These are phyloP conservation scores for Danio kyathit DNA, from an alignment of 2,797 vertebrate genomes.

Conservation along the genomic window DNA sequence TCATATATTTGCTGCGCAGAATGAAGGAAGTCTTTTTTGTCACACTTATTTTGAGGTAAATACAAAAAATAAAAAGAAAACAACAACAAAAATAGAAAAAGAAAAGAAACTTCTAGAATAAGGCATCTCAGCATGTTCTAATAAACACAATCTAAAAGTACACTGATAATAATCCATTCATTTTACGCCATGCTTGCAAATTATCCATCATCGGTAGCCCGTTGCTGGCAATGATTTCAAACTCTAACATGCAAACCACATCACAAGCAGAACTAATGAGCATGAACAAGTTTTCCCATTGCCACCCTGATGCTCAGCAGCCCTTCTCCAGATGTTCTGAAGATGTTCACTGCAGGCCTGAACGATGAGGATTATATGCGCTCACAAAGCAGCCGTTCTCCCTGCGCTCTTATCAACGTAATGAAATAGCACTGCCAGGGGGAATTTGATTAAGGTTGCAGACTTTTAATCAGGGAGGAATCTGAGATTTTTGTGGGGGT, in stretches of 20 bases:
- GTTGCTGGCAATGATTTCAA: neutral
- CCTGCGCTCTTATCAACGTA: constrained; percentile 58
- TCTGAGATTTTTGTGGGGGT: constrained; percentile 32
- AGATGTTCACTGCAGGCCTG: constrained; percentile 48
- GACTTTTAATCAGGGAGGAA: constrained; percentile 58
- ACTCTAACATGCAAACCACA: neutral
- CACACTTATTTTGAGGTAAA: neutral
- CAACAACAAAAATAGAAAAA: constrained; percentile 39
- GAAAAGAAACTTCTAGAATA: constrained; percentile 22
- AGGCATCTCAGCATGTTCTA: constrained; percentile 17
- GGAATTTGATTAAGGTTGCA: constrained; percentile 68
- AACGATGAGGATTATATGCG: constrained; percentile 48
- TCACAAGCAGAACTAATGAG: constrained; percentile 17
- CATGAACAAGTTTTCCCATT: constrained; percentile 16
- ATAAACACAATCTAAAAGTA: constrained; percentile 41
- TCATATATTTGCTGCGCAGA: neutral
- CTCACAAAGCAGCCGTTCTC: constrained; percentile 31
- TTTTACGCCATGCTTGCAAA: constrained; percentile 31
- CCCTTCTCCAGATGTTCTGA: constrained; percentile 42
- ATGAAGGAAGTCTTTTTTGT: neutral
- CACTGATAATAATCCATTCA: constrained; percentile 35
- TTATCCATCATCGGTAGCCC: constrained; percentile 8
- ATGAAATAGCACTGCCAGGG: constrained; percentile 66
- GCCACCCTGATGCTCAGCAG: constrained; percentile 28
- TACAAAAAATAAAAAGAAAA: constrained; percentile 5